phyloP scores from a whole-genome alignment of 2,888 invertebrate genomes.

The Scaptomyza flava region DNA sequence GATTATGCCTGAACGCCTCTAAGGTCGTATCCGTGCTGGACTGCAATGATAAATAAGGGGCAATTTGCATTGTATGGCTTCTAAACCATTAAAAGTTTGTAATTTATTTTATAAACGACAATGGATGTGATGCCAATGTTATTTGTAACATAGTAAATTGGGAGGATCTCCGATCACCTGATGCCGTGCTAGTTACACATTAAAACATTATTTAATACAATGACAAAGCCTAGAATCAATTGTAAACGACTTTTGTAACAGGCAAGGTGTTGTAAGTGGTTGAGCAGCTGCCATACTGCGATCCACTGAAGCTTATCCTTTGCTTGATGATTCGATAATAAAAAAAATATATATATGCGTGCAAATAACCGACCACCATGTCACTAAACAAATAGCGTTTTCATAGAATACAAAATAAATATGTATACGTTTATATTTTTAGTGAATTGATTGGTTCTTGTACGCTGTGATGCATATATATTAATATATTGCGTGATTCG shows the following conservation, averaged over 20 bases:
- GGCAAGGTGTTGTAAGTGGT: conserved; percentile 24
- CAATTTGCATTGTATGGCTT: conserved; percentile 48
- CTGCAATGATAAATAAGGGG: conserved; percentile 54
- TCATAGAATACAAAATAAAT: no score
- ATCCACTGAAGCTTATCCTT: conserved; percentile 25
- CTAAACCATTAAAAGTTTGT: conserved; percentile 48
- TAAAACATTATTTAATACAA: conserved; percentile 34
- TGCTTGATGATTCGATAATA: no score
- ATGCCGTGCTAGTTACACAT: conserved; percentile 36
- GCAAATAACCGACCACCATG: no score
- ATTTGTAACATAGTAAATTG: conserved; percentile 37
- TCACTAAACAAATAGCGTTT: no score
- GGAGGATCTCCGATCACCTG: conserved; percentile 35
- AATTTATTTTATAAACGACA: conserved; percentile 24
- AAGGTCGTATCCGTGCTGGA: conserved; percentile 46
- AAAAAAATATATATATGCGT: no score
- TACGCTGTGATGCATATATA: no score
- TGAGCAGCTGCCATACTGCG: conserved; percentile 24
- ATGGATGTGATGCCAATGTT: conserved; percentile 16
- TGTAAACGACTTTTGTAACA: conserved; percentile 38
- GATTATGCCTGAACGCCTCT: conserved; percentile 45
- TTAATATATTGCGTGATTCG: no score
- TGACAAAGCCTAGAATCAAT: conserved; percentile 34
- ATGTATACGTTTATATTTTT: no score
- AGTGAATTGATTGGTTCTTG: no score